Evolutionary conservation across 1,140 invertebrate species (phyloP).

Genomic region (Drosophila gunungcola): DNA sequence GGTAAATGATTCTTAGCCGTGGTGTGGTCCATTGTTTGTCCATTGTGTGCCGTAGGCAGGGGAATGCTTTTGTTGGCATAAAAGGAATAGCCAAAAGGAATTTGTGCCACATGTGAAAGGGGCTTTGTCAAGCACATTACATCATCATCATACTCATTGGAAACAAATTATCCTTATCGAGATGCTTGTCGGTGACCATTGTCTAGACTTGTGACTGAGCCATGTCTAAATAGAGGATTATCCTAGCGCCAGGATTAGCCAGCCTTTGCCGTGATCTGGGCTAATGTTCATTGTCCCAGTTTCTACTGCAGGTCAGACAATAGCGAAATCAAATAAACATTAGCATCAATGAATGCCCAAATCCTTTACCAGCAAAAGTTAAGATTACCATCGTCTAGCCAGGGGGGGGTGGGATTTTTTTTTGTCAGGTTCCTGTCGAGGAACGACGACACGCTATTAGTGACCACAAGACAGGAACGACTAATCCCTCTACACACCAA

Average conservation of each 20-base stretch:
- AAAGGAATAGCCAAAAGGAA: constrained; percentile 25
- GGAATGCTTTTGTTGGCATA: constrained; percentile 51
- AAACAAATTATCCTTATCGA: constrained; percentile 49
- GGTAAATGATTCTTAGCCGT: constrained; percentile 19
- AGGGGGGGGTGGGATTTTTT: constrained; percentile 7
- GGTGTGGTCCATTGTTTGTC: constrained; percentile 53
- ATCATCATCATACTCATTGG: constrained; percentile 32
- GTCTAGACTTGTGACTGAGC: constrained; percentile 84
- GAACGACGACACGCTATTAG: constrained; percentile 55
- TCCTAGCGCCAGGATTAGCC: constrained; percentile 79
- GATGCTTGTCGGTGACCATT: constrained; percentile 68
- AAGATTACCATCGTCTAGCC: constrained; percentile 77
- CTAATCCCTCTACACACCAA: constrained; percentile 53
- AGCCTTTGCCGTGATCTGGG: background rate
- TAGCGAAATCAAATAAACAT: constrained; percentile 80
- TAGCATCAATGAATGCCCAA: constrained; percentile 54
- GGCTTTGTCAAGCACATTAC: constrained; percentile 37
- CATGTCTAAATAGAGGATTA: constrained; percentile 78
- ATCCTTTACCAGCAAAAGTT: constrained; percentile 76
- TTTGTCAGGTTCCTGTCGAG: background rate
- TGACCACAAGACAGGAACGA: constrained; percentile 69
- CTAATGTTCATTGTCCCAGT: constrained; percentile 5
- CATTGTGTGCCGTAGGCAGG: constrained; percentile 1
- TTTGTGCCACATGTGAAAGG: constrained; percentile 19
- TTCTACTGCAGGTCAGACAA: constrained; percentile 48